Percentiles rank a stretch among this genome's conserved stretches.
phyloP scores from a whole-genome alignment of 2,797 vertebrate species.

The Clarias platycephalus region DNA sequence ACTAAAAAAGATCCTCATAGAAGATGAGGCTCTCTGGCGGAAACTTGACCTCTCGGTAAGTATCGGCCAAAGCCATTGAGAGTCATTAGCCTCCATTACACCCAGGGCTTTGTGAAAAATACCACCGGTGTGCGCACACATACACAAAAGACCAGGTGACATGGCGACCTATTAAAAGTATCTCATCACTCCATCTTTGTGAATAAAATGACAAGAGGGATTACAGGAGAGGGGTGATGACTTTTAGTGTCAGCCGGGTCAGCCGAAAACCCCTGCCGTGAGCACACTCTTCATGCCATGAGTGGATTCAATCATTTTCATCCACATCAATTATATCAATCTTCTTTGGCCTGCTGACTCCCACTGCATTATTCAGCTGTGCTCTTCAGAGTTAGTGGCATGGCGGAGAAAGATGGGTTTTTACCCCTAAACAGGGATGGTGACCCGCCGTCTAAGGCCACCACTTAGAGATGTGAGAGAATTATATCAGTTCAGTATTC shows the following conservation, averaged over 20 bases:
- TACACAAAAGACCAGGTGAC: conserved; percentile 51
- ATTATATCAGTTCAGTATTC: background rate
- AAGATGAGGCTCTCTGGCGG: conserved; percentile 38
- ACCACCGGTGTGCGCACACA: conserved; percentile 35
- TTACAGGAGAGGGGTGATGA: conserved; percentile 50
- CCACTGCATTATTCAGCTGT: conserved; percentile 52
- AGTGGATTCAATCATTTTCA: conserved; percentile 61
- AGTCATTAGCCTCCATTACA: conserved; percentile 59
- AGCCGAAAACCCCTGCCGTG: conserved; percentile 46
- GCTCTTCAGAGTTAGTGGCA: conserved; percentile 49
- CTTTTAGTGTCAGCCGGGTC: conserved; percentile 47
- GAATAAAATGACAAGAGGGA: conserved; percentile 47
- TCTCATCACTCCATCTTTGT: conserved; percentile 58
- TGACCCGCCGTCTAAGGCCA: conserved; percentile 8
- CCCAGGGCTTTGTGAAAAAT: conserved; percentile 51
- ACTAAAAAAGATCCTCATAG: conserved; percentile 47
- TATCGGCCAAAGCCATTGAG: conserved; percentile 51
- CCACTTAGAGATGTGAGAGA: conserved; percentile 20
- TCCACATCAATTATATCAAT: conserved; percentile 57
- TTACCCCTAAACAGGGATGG: conserved; percentile 18
- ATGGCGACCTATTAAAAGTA: conserved; percentile 55
- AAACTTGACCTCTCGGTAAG: conserved; percentile 55
- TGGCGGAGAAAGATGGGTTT: conserved; percentile 38
- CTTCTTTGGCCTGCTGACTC: conserved; percentile 52
- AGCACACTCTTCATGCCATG: conserved; percentile 47